Evolutionary conservation across 2,113 vertebrate genomes (phyloP).

Genomic region (Brachionichthys hirsutus): DNA sequence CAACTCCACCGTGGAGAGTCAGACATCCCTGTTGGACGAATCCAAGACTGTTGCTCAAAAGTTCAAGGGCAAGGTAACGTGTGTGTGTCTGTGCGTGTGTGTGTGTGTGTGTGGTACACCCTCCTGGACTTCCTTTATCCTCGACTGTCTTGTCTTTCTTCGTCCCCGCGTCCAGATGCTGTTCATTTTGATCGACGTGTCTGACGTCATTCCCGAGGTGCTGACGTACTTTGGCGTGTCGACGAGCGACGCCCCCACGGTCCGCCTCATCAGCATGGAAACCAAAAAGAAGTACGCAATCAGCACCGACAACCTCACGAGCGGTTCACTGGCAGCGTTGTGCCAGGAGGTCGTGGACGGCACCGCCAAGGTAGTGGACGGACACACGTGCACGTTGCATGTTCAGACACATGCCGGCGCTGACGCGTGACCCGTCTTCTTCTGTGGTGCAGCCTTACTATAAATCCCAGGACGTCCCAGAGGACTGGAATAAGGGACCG

Average conservation of each 20-base stretch:
- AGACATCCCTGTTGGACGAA: slow-evolving; percentile 64
- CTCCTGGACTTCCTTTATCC: no score
- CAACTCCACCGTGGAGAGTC: slow-evolving; percentile 76
- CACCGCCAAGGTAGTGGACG: slow-evolving; percentile 77
- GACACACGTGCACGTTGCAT: background rate
- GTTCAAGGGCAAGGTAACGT: slow-evolving; percentile 83
- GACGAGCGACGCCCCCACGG: slow-evolving; percentile 68
- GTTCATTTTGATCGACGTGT: slow-evolving; percentile 82
- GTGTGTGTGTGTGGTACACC: slow-evolving; percentile 4
- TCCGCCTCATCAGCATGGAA: slow-evolving; percentile 81
- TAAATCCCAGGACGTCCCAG: slow-evolving; percentile 82
- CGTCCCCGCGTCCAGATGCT: slow-evolving; percentile 74
- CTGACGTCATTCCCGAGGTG: slow-evolving; percentile 53
- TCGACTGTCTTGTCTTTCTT: background rate
- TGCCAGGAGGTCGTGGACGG: slow-evolving; percentile 78
- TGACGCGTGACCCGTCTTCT: background rate
- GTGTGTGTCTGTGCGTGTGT: slow-evolving; percentile 12
- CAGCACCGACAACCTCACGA: slow-evolving; percentile 41
- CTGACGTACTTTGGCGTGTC: slow-evolving; percentile 85
- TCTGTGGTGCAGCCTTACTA: slow-evolving; percentile 78
- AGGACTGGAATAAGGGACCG: slow-evolving; percentile 85
- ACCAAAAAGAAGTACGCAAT: slow-evolving; percentile 81
- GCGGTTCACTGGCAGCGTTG: slow-evolving; percentile 61
- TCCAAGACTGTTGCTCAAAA: slow-evolving; percentile 66
- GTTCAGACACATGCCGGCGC: background rate